These are phyloP conservation scores for Lacerta agilis DNA, from an alignment of 2,797 vertebrate genomes.

Conservation along the genomic window DNA sequence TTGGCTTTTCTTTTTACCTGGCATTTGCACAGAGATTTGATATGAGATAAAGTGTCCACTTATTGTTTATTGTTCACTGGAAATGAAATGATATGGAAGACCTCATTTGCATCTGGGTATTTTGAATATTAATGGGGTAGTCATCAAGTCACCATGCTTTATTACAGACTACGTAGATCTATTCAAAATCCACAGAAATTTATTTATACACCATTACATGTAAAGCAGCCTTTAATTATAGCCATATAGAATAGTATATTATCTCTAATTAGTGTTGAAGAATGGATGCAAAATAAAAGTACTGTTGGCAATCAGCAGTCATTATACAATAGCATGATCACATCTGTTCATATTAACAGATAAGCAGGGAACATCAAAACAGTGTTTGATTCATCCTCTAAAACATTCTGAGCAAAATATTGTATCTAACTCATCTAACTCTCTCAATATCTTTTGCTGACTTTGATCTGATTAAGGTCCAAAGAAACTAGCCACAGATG, in stretches of 20 bases:
- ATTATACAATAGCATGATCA: conserved; percentile 82
- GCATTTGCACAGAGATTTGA: conserved; percentile 1
- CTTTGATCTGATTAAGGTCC: conserved; percentile 84
- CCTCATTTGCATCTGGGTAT: conserved; percentile 52
- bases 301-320: conserved; percentile 81
- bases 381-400: conserved; percentile 77
- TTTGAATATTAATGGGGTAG: conserved; percentile 42
- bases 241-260: conserved; percentile 75
- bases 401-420: conserved; percentile 82
- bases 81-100: neutral
- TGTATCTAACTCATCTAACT: conserved; percentile 77
- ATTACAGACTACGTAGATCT: conserved; percentile 62
- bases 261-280: conserved; percentile 82
- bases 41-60: neutral
- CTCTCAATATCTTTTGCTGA: conserved; percentile 78
- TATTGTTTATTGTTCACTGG: neutral
- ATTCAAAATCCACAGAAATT: conserved; percentile 61
- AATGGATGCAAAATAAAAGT: conserved; percentile 81
- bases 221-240: conserved; percentile 79
- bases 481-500: conserved; percentile 80
- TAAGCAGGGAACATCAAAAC: conserved; percentile 81
- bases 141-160: conserved; percentile 56
- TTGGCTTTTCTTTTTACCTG: neutral
- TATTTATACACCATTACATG: conserved; percentile 70
- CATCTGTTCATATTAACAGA: conserved; percentile 83